Evolutionary conservation across 2,888 invertebrate species (phyloP).

Genomic region (Piscicola geometra): DNA sequence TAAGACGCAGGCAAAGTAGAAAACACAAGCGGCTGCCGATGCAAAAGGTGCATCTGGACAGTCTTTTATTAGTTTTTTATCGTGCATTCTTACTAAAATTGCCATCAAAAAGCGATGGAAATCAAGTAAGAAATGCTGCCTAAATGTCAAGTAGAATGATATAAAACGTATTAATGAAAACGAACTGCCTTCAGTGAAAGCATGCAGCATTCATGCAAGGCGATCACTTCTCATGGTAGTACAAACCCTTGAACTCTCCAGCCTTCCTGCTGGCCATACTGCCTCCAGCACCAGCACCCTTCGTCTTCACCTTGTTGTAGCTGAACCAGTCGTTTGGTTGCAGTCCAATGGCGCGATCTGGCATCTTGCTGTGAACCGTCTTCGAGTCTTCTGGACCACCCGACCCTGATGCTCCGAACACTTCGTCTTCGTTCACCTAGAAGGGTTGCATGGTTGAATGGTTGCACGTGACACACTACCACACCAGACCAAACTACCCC

Average conservation of each 20-base stretch:
- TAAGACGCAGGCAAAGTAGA: too few relatives aligned
- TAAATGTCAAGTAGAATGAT: too few relatives aligned
- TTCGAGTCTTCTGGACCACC: neutral
- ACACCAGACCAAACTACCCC: too few relatives aligned
- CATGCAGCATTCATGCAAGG: neutral
- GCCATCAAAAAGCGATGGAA: neutral
- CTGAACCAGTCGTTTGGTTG: constrained; percentile 13
- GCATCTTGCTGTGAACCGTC: neutral
- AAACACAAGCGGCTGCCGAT: too few relatives aligned
- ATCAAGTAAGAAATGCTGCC: too few relatives aligned
- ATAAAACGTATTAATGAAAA: neutral
- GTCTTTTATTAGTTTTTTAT: too few relatives aligned
- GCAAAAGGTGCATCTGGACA: too few relatives aligned
- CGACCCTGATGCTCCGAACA: neutral
- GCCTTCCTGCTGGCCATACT: neutral
- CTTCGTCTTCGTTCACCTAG: neutral
- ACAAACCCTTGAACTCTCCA: neutral
- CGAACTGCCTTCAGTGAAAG: neutral
- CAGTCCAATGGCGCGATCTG: neutral
- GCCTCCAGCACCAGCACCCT: too few relatives aligned
- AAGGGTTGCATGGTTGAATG: too few relatives aligned
- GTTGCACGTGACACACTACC: too few relatives aligned
- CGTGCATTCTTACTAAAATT: too few relatives aligned
- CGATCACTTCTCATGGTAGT: neutral
- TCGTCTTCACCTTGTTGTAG: constrained; percentile 21